These are phyloP conservation scores for Budorcas taxicolor DNA, from an alignment of 2,113 vertebrate species.

Conservation along the genomic window DNA sequence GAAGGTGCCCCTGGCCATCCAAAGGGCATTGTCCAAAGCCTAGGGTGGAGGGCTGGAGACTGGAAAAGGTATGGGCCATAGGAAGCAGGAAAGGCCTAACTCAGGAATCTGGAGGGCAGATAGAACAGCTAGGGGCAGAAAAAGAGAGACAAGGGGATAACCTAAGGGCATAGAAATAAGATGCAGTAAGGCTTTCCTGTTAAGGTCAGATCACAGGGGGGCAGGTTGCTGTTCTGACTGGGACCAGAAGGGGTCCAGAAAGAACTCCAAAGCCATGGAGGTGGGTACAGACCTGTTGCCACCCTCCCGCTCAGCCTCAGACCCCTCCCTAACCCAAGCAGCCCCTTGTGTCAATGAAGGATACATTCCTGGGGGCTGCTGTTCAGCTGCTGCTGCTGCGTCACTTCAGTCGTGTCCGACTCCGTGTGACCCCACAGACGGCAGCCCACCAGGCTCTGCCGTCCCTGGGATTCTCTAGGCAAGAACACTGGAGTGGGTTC, in stretches of 20 bases:
- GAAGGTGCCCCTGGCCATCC: neutral
- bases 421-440: too few relatives aligned
- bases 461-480: too few relatives aligned
- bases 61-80: neutral
- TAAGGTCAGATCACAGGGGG: neutral
- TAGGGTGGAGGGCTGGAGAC: neutral
- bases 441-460: too few relatives aligned
- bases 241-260: neutral
- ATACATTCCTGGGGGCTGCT: neutral
- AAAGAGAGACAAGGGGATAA: neutral
- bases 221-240: accelerated
- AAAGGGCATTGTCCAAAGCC: neutral
- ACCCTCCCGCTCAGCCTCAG: neutral
- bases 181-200: neutral
- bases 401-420: too few relatives aligned
- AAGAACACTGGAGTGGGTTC: too few relatives aligned
- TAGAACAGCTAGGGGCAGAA: neutral
- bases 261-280: neutral
- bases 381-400: neutral
- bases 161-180: neutral
- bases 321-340: neutral
- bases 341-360: neutral
- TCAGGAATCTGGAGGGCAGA: neutral
- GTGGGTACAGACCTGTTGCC: too few relatives aligned
- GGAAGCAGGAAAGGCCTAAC: neutral